A percentile compares a stretch with the other conserved stretches of the same genome.
phyloP scores from a whole-genome alignment of 2,113 vertebrate genomes.

The Dasyprocta punctata region DNA sequence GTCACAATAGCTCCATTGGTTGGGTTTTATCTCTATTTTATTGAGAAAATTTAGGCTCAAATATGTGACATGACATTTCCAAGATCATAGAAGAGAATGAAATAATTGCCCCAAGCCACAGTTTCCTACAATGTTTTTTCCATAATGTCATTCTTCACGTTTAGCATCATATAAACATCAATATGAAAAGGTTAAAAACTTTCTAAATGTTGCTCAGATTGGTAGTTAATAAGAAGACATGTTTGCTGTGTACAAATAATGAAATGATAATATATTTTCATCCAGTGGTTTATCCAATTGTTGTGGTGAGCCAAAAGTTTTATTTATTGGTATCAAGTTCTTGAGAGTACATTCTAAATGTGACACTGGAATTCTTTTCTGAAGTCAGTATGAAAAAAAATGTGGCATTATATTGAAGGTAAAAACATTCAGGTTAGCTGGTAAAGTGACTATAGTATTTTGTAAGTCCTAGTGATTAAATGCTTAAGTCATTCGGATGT shows the following conservation, averaged over 20 bases:
- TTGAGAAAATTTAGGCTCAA: slow-evolving; percentile 41
- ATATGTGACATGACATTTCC: slow-evolving; percentile 67
- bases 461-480: background rate
- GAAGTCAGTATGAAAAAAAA: background rate
- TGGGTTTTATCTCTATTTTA: slow-evolving; percentile 56
- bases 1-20: slow-evolving; percentile 13
- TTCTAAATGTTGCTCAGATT: slow-evolving; percentile 55
- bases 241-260: slow-evolving; percentile 48
- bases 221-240: slow-evolving; percentile 50
- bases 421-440: background rate
- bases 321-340: slow-evolving; percentile 20
- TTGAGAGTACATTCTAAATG: background rate
- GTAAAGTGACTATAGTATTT: background rate
- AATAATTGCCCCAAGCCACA: slow-evolving; percentile 59
- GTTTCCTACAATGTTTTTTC: background rate
- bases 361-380: background rate
- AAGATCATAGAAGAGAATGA: slow-evolving; percentile 12
- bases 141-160: slow-evolving; percentile 58
- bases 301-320: background rate
- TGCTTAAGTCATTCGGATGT: background rate
- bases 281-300: background rate
- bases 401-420: background rate
- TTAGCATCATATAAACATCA: slow-evolving; percentile 64
- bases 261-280: slow-evolving; percentile 31
- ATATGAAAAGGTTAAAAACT: slow-evolving; percentile 73